A percentile compares a stretch with the other conserved stretches of the same genome.
These are phyloP conservation scores for Styela plicata DNA, from an alignment of 23 tunicate species.

Conservation along the genomic window DNA sequence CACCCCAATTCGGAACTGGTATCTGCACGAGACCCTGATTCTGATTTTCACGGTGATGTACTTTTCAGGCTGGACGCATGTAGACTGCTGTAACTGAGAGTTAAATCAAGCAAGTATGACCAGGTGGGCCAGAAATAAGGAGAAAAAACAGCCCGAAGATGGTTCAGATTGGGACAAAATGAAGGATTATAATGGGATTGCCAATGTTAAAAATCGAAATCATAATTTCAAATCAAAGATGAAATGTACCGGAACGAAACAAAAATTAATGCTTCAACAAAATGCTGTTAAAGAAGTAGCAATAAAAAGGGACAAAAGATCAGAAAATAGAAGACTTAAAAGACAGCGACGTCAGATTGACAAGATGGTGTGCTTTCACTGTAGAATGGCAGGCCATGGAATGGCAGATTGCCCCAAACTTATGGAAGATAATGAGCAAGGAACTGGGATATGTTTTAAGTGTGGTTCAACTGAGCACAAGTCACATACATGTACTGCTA, in stretches of 20 bases:
- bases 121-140: conserved; percentile 23
- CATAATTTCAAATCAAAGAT: no score
- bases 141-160: not conserved
- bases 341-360: conserved; percentile 48
- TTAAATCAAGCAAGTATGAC: conserved; percentile 32
- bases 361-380: conserved; percentile 87
- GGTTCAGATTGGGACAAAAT: conserved; percentile 32
- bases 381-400: conserved; percentile 96
- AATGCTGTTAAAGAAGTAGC: conserved; percentile 34
- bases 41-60: no score
- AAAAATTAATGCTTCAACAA: no score
- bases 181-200: no score
- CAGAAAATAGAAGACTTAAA: conserved; percentile 70
- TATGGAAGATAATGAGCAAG: conserved; percentile 69
- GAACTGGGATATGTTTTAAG: conserved; percentile 68
- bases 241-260: no score
- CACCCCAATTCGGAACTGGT: no score
- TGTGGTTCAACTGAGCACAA: conserved; percentile 90
- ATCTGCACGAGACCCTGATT: no score
- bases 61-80: no score
- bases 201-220: no score
- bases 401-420: conserved; percentile 93
- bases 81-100: no score
- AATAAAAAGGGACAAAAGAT: conserved; percentile 62
- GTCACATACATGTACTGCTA: conserved; percentile 65